Percentiles rank a stretch among this genome's conserved stretches.
Conservation (phyloP, 2,113 vertebrate species). For the Zeus faber region DNA sequence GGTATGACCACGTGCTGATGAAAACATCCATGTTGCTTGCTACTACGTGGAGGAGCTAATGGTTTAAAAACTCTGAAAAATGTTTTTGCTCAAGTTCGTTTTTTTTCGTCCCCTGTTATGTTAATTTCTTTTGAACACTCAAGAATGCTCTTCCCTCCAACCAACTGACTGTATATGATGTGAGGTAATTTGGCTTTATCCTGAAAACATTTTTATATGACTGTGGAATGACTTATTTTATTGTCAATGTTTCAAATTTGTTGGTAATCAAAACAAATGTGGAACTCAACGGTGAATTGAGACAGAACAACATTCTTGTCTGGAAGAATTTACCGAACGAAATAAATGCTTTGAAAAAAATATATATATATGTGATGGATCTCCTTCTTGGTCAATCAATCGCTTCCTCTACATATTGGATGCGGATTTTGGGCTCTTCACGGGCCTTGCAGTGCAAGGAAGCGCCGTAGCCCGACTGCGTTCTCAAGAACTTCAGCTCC, state of each 20-base stretch:
- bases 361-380: no score
- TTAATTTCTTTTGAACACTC: not conserved
- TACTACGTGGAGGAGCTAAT: no score
- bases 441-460: no score
- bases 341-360: constrained; percentile 51
- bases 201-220: constrained; percentile 35
- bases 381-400: no score
- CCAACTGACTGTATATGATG: constrained; percentile 12
- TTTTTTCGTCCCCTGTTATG: constrained; percentile 8
- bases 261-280: constrained; percentile 25
- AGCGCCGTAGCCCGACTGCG: no score
- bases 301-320: constrained; percentile 21
- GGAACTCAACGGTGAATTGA: constrained; percentile 10
- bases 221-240: constrained; percentile 33
- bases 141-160: constrained; percentile 8
- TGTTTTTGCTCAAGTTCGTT: no score
- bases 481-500: constrained; percentile 37
- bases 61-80: no score
- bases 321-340: constrained; percentile 36
- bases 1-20: no score
- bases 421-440: no score
- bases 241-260: constrained; percentile 11
- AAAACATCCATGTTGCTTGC: no score
- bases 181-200: constrained; percentile 12
- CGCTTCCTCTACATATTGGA: no score